Base-by-base conservation (phyloP, 2,888 invertebrate species). In the Adelphocoris suturalis region DNA sequence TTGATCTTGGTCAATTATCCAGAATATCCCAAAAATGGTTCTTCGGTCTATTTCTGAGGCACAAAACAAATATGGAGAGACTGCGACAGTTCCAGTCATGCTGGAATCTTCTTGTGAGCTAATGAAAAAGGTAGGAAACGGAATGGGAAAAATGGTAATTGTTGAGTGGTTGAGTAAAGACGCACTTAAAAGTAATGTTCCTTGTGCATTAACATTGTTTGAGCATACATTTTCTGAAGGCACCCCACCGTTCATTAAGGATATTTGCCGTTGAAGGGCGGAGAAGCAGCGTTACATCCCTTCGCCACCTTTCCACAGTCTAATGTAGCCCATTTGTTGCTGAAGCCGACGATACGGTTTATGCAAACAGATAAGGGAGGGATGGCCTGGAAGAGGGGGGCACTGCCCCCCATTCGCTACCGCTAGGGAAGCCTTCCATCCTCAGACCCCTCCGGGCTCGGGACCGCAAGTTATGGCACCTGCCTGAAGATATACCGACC, bases 251-350 rank as follows among this genome's bases (percentile, higher is more conserved):
- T 86, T 86, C 86, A 86, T 86, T 86, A 86, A 86, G 86, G 86
- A 86, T 86, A 86, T 86, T 86, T 86, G 86, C 86, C 37, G 68
- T 86, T 75, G 86, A 75, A 75, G 68, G 86, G 28, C 28, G 19
- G 75, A 47, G 48, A 14, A 47, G 23, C 11, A 27, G 7, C 82
- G 37, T 23, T 16, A 46, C 82, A 27, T 82, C 82, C 27, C 48
- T 47, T 48, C 55, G 27, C 48, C 82, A 52, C 82, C 82, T 82
- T 48, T 13, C 68, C 47, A 46, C 19, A 75, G 75, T 86, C 86
- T 86, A 86, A 86, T 86, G 86, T 86, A 86, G 68, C 27, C 86
- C 86, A 86, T 86, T 86, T 86, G 86, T 86, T 86, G 75, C 86
- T 86, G 86, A 46, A 46, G 68, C 61, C 75, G 48, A 86, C 86